Evolutionary conservation across 2,797 vertebrate genomes (phyloP).

Genomic region (Micromesistius poutassou): DNA sequence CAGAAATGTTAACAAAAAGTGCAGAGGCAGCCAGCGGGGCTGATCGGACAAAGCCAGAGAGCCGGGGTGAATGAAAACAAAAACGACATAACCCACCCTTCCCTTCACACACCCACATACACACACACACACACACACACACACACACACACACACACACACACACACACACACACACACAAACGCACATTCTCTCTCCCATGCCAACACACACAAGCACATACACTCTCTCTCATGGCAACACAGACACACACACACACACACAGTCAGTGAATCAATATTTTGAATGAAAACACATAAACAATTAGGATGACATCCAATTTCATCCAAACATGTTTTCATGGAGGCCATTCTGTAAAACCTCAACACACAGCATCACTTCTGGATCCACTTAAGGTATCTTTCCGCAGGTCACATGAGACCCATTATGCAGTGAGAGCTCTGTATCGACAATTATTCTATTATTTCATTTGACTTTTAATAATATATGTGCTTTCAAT

Average conservation of each 20-base stretch:
- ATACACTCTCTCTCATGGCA: conserved; percentile 19
- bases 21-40: conserved; percentile 51
- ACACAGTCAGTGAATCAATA: not conserved
- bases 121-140: not conserved
- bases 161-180: conserved; percentile 21
- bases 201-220: conserved; percentile 12
- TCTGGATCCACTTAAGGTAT: not conserved
- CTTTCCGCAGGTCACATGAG: not conserved
- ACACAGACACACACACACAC: conserved; percentile 20
- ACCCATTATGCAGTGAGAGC: not conserved
- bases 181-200: conserved; percentile 5
- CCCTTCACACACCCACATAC: conserved; percentile 9
- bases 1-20: conserved; percentile 55
- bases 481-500: not conserved
- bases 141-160: conserved; percentile 21
- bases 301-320: not conserved
- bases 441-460: not conserved
- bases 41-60: conserved; percentile 50
- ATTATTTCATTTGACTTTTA: not conserved
- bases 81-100: conserved; percentile 15
- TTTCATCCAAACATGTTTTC: not conserved
- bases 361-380: not conserved
- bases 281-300: not conserved
- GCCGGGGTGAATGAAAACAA: conserved; percentile 56
- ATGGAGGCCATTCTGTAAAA: not conserved